Evolutionary conservation across 2,797 vertebrate genomes (phyloP), one percentile per base, ranked within the genome.

Genomic region (Selene dorsalis): DNA sequence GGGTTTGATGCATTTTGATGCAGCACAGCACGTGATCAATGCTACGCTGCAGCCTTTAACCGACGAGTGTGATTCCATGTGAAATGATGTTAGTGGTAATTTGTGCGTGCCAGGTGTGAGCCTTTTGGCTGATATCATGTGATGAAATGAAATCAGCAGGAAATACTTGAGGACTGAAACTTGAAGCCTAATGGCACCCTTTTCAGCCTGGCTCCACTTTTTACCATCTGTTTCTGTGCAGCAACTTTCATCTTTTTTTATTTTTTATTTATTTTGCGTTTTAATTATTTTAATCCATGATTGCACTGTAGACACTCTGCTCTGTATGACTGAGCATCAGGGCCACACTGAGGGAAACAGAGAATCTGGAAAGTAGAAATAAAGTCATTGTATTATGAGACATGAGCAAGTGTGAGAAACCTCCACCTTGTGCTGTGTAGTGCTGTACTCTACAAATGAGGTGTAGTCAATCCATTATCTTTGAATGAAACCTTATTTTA

Each of bases 71-170:
- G 39, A 74, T 66, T 30, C 39, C 28, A 39, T 75, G 63, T 38
- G 55, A 61, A 71, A 71, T 80, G 41, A 75, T 28, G 45, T 75
- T 24, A 38, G n/a, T 70, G 65, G 43, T 76, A 61, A 78, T 71
- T 84, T 74, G 58, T 56, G 65, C 5, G 50, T 32, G 32, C 69
- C 64, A 75, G 59, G 65, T 81, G 74, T 52, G 53, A 64, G 28
- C 41, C 18, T 72, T 32, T 68, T 73, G 64, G 64, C 52, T 59
- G 28, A 61, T 58, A 61, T 58, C 74, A 82, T 69, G 41, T 69
- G 47, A 68, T 68, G 16, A 75, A 73, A 79, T 73, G 58, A 74
- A 76, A 78, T 69, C 74, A 72, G 62, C 53, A 55, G 55, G 55
- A 67, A 66, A 85, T 67, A 69, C 52, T 84, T 63, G 6, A 64